Percentiles rank a stretch among this genome's conserved stretches.
phyloP scores from a whole-genome alignment of 2,113 vertebrate species.

The Mesocricetus auratus region DNA sequence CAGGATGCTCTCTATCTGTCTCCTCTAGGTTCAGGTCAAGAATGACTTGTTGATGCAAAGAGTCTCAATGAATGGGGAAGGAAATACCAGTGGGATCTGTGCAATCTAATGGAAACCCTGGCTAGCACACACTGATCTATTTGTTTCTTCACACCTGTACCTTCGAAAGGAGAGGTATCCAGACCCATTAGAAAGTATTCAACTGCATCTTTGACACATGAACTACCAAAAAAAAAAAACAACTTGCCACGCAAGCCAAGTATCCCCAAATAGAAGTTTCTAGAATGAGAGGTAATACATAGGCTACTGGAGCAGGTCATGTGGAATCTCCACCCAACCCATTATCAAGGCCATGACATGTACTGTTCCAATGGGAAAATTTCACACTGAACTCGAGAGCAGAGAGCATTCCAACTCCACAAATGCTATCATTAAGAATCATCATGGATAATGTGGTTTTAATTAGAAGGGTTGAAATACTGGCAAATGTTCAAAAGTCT shows the following conservation, averaged over 20 bases:
- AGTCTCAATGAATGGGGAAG: background rate
- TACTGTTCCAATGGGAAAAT: constrained; percentile 27
- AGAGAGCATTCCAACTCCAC: constrained; percentile 43
- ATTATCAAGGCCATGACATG: background rate
- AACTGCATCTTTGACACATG: background rate
- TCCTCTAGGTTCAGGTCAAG: background rate
- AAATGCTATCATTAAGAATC: constrained; percentile 68
- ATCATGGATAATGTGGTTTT: constrained; percentile 78
- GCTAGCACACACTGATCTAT: background rate
- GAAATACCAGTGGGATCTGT: no score
- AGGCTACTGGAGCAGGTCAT: background rate
- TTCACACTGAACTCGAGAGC: constrained; percentile 57
- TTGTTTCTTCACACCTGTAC: background rate
- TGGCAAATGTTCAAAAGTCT: constrained; percentile 71
- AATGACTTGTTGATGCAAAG: background rate
- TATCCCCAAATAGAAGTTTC: background rate
- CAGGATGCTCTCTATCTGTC: background rate
- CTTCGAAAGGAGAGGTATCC: background rate
- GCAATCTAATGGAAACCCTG: background rate
- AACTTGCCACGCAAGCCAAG: background rate
- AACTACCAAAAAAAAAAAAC: background rate
- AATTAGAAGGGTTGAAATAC: constrained; percentile 74
- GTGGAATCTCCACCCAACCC: background rate
- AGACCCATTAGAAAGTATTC: background rate
- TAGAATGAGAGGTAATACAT: background rate